Evolutionary conservation across 2,797 vertebrate genomes (phyloP), one percentile per base, ranked within the genome.

Genomic region (Phoeniculus purpureus): DNA sequence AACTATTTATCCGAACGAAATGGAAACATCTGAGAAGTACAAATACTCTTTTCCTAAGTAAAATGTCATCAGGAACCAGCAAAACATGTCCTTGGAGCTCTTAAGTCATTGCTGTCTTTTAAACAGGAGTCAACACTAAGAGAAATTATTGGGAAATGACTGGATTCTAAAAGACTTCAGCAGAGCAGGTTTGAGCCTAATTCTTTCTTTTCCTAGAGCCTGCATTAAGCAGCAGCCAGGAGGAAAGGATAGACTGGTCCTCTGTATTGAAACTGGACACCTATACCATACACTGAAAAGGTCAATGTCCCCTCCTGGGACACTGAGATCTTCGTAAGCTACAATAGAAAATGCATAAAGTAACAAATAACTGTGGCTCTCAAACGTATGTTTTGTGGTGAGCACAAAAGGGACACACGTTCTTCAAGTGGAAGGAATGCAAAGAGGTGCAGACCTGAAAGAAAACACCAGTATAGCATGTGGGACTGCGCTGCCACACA

Each of bases 141-240:
- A 60, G 40, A 82, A 82, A 76, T 64, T 67, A 50, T n/a, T 52
- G 29, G 61, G 34, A 90, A 85, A 87, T 23, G 3, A 85, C 29
- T 66, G 56, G 31, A 60, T 78, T 92, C 88, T 84, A 85, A 83
- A 89, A 67, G 18, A 61, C 50, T 85, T 90, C 29, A 60, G 27
- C 8, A 70, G 20, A 9, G 12, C 59, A 79, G 23, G 10, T 84
- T 77, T 88, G 43, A 88, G 18, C n/a, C 47, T 47, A n/a, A 4
- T 9, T 84, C 70, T 91, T 90, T 37, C n/a, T 72, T 86, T 80
- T 65, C 23, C 43, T 12, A 23, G 54, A 74, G 68, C 56, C 25
- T 82, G 43, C 25, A 71, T 58, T 67, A 73, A 91, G 51, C 56
- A 87, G 68, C 55, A 81, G 22, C 19, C 56, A 65, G 73, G 34